A percentile compares a stretch with the other conserved stretches of the same genome.
Evolutionary conservation across 2,888 invertebrate genomes (phyloP).

Genomic region (Hirtodrosophila duncani): DNA sequence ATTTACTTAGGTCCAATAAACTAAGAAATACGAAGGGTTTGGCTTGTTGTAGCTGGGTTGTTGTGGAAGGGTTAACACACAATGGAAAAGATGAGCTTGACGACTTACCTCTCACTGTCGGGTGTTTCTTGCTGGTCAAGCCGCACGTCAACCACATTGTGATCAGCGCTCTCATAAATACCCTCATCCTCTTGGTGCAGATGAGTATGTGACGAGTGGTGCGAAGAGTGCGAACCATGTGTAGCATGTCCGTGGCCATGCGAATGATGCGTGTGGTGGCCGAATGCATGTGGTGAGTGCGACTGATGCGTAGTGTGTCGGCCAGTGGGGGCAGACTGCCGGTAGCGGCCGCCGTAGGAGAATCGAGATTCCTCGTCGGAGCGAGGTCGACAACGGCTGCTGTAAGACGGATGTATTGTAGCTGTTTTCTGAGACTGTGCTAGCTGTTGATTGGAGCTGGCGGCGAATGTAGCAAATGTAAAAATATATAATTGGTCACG

Average conservation of each 20-base stretch:
- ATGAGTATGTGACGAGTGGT: conserved; percentile 81
- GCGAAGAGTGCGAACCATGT: conserved; percentile 79
- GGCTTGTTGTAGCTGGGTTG: background rate
- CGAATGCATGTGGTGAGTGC: conserved; percentile 79
- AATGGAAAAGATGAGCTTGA: background rate
- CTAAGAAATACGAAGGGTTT: background rate
- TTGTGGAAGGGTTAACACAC: no score
- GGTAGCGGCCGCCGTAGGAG: conserved; percentile 83
- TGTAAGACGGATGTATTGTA: conserved; percentile 80
- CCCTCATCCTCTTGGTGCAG: conserved; percentile 88
- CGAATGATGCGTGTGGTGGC: conserved; percentile 79
- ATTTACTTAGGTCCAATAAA: background rate
- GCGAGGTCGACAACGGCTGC: conserved; percentile 82
- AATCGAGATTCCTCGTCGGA: conserved; percentile 86
- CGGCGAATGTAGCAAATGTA: conserved; percentile 22
- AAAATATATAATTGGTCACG: conserved; percentile 24
- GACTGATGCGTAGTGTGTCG: conserved; percentile 81
- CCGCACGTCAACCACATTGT: conserved; percentile 81
- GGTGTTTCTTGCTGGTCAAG: conserved; percentile 86
- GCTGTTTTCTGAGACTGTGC: conserved; percentile 79
- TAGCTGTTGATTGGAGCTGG: conserved; percentile 79
- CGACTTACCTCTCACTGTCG: conserved; percentile 91
- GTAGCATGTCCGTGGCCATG: conserved; percentile 79
- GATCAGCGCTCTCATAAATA: conserved; percentile 91
- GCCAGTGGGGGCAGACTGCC: conserved; percentile 77